Base-by-base conservation (phyloP, 2,113 vertebrate species). In the Beaufortia kweichowensis region DNA sequence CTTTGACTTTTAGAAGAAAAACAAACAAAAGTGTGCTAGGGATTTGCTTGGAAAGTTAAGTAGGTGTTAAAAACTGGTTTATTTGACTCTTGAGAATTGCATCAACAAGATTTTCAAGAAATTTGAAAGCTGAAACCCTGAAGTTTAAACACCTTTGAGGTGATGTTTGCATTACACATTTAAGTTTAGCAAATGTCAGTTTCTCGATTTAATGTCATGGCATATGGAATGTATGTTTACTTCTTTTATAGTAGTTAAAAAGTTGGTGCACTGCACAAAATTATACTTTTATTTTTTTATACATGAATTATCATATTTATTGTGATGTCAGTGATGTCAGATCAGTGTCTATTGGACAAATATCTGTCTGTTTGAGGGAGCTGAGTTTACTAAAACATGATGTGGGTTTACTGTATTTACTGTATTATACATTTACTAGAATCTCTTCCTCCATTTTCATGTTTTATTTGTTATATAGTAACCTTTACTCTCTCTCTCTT, bases 251-350 rank as follows among this genome's bases (percentile, higher is more conserved):
- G 82, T 81, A 63, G 62, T 78, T 77, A 35, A 76, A 61, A 62
- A 62, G 79, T 80, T 74, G 84, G 85, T 83, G 81, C 81, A 76
- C 48, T 73, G 50, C 65, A 83, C 79, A 82, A 79, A 83, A 82
- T 31, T 81, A 79, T n/a, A n/a, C n/a, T n/a, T n/a, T n/a, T n/a
- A n/a, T n/a, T 77, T 77, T 89, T 90, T 90, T 89, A 85, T 92
- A 90, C 74, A 78, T 84, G 1, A 17, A 56, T 82, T 87, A n/a
- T 81, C 64, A 24, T 31, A 74, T 73, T 77, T 82, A 82, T 59
- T 79, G 71, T 71, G 76, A 84, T n/a, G n/a, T n/a, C n/a, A 21
- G 55, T 83, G 75, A 80, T 69, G 83, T 61, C 67, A 72, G 78
- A 28, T 66, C 11, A 63, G 35, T 2, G 31, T 3, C 31, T 3